A percentile compares a stretch with the other conserved stretches of the same genome.
phyloP scores from a whole-genome alignment of 2,113 vertebrate genomes.

The Mellivora capensis region DNA sequence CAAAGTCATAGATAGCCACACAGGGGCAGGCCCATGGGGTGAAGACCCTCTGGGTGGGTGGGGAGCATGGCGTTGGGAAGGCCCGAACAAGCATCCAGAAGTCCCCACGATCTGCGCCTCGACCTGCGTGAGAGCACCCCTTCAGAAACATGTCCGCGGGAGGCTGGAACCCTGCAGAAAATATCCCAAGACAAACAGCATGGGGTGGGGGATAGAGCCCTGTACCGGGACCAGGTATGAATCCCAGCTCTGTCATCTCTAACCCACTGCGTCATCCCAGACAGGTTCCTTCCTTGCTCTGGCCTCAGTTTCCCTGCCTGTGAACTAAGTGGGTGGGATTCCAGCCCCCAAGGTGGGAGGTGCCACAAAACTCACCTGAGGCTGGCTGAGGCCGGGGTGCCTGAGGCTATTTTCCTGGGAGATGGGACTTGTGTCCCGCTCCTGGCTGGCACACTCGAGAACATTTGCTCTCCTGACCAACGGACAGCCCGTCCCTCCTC shows the following conservation, averaged over 20 bases:
- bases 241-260: background rate
- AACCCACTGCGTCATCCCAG: background rate
- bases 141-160: background rate
- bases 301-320: slow-evolving; percentile 49
- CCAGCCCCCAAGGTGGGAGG: background rate
- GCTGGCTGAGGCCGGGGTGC: background rate
- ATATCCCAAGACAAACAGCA: slow-evolving; percentile 49
- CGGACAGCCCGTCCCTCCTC: slow-evolving; percentile 33
- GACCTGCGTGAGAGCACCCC: background rate
- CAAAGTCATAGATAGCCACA: background rate
- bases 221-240: background rate
- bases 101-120: background rate
- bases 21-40: background rate
- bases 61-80: background rate
- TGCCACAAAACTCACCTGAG: background rate
- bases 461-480: slow-evolving; percentile 58
- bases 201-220: background rate
- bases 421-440: background rate
- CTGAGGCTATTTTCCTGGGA: background rate
- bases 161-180: background rate
- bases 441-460: background rate
- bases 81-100: fast-evolving
- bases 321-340: background rate
- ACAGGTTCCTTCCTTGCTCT: background rate
- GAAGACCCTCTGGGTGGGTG: background rate